Evolutionary conservation across 2,888 invertebrate genomes (phyloP).

Genomic region (Phalera bucephala): DNA sequence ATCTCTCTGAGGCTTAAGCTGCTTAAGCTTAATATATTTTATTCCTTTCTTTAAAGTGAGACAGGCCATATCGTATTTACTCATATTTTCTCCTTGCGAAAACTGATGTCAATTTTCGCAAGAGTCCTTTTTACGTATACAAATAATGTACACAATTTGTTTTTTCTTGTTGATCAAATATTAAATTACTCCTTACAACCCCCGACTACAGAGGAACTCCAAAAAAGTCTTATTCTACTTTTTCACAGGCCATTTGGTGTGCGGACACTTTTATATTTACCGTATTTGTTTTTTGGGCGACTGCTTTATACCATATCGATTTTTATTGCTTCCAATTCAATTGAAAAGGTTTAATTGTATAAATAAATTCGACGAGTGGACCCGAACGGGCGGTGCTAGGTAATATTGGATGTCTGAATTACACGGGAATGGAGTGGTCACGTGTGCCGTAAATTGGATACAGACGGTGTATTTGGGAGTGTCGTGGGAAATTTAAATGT

Average conservation of each 20-base stretch:
- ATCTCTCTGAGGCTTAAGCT: too few species aligned
- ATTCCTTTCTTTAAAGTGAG: too few species aligned
- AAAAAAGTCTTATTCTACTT: conserved; percentile 49
- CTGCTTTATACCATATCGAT: conserved; percentile 43
- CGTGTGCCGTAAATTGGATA: conserved; percentile 3
- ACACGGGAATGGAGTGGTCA: conserved; percentile 11
- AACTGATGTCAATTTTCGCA: too few species aligned
- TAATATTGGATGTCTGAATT: conserved; percentile 5
- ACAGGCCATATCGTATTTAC: too few species aligned
- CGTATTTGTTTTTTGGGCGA: conserved; percentile 50
- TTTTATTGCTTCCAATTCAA: conserved; percentile 55
- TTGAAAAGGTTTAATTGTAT: conserved; percentile 41
- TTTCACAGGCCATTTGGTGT: conserved; percentile 65
- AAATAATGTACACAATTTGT: too few species aligned
- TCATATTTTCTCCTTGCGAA: too few species aligned
- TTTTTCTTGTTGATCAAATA: too few species aligned
- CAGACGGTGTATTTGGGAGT: neutral
- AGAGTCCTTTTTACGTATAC: too few species aligned
- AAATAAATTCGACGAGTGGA: conserved; percentile 6
- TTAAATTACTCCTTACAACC: too few species aligned
- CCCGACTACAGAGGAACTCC: conserved; percentile 40
- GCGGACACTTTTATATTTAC: conserved; percentile 52
- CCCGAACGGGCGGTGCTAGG: neutral
- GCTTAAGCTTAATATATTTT: too few species aligned
- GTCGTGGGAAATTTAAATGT: neutral